Percentiles rank a stretch among this genome's conserved stretches.
These are phyloP conservation scores for Heliconius hermathena DNA, from an alignment of 1,140 invertebrate species.

Conservation along the genomic window DNA sequence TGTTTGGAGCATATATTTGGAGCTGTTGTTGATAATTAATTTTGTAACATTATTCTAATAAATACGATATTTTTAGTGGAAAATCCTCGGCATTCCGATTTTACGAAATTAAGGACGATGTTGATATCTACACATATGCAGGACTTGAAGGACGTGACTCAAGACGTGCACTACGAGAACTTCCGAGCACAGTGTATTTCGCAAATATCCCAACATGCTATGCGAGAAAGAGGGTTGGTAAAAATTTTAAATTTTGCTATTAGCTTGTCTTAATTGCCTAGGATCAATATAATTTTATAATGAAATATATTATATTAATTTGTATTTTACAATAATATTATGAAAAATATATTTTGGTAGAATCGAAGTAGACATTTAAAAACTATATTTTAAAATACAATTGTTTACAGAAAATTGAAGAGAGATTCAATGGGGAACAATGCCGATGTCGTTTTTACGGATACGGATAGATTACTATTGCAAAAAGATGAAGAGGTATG, in stretches of 20 bases:
- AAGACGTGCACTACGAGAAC: slow-evolving; percentile 98
- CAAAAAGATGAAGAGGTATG: slow-evolving; percentile 96
- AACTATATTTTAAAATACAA: too few species aligned
- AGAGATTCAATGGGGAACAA: slow-evolving; percentile 91
- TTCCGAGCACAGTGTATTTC: slow-evolving; percentile 95
- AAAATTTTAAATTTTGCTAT: not conserved
- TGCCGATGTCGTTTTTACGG: slow-evolving; percentile 89
- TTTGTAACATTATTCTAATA: not conserved
- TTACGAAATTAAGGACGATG: slow-evolving; percentile 97
- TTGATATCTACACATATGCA: slow-evolving; percentile 98
- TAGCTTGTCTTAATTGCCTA: too few species aligned
- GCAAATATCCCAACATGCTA: slow-evolving; percentile 93
- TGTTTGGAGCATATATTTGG: not conserved
- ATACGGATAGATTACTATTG: slow-evolving; percentile 92
- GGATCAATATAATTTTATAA: not conserved
- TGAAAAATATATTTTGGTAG: too few species aligned
- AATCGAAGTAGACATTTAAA: too few species aligned
- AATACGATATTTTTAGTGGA: slow-evolving; percentile 86
- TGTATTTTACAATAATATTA: too few species aligned
- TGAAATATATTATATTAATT: not conserved
- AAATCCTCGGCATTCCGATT: slow-evolving; percentile 98
- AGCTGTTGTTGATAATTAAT: too few species aligned
- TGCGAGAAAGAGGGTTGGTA: slow-evolving; percentile 87
- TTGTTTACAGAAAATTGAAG: slow-evolving; percentile 82
- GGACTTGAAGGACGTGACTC: slow-evolving; percentile 96